Conservation (phyloP, 2,888 invertebrate genomes). For the Clanis bilineata region DNA sequence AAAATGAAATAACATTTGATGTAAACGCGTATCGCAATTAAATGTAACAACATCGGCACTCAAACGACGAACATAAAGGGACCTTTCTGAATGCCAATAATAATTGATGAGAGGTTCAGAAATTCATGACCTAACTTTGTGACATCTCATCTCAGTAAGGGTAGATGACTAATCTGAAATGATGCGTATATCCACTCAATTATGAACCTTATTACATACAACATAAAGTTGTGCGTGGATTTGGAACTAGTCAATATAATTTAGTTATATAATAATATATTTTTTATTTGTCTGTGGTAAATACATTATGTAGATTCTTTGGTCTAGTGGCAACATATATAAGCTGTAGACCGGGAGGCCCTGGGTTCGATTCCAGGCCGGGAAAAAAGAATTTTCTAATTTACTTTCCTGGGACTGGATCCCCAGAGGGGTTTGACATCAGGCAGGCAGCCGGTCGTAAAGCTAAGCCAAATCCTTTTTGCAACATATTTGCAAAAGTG, state of each 20-base stretch:
- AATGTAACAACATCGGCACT: slow-evolving; percentile 1
- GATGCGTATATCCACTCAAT: background rate
- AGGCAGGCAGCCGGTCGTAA: too few relatives aligned
- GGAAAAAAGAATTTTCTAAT: too few relatives aligned
- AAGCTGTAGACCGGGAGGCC: too few relatives aligned
- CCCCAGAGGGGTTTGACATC: too few relatives aligned
- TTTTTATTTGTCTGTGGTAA: too few relatives aligned
- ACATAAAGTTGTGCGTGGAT: background rate
- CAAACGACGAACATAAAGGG: slow-evolving; percentile 25
- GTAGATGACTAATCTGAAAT: background rate
- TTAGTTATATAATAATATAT: too few relatives aligned
- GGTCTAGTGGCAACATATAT: too few relatives aligned
- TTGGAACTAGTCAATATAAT: background rate
- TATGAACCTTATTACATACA: background rate
- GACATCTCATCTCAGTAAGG: background rate
- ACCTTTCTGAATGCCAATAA: slow-evolving; percentile 23
- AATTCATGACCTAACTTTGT: slow-evolving; percentile 21
- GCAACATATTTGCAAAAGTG: too few relatives aligned
- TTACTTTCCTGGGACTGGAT: too few relatives aligned
- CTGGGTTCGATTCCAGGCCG: too few relatives aligned
- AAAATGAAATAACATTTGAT: background rate
- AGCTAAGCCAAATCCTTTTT: too few relatives aligned
- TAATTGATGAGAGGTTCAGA: slow-evolving; percentile 24
- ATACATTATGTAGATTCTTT: too few relatives aligned
- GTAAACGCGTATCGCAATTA: background rate